Evolutionary conservation across 1,140 invertebrate genomes (phyloP).

Genomic region (Heliconius himera): DNA sequence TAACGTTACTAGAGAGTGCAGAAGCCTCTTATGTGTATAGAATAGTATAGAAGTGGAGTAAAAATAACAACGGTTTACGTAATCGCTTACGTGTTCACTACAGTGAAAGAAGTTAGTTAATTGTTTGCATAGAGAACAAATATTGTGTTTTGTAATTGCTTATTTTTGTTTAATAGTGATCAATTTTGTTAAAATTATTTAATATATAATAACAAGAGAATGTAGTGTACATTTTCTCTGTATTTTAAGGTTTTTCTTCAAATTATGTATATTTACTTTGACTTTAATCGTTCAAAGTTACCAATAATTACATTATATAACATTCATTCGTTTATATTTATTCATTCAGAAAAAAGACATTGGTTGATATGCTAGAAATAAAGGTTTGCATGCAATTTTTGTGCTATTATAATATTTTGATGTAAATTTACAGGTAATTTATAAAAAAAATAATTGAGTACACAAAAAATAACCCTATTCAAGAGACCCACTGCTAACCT

Average conservation of each 20-base stretch:
- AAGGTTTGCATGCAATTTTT: conserved; percentile 34
- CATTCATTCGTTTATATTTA: not conserved
- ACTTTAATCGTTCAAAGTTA: not conserved
- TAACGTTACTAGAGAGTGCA: not conserved
- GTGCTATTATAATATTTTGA: conserved; percentile 31
- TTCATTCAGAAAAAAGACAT: conserved; percentile 21
- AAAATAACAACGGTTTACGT: not conserved
- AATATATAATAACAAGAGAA: not conserved
- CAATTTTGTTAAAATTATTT: not conserved
- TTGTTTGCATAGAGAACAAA: not conserved
- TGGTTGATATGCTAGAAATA: conserved; percentile 34
- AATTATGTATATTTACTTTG: too few species aligned
- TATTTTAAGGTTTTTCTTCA: too few species aligned
- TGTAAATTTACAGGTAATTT: conserved; percentile 66
- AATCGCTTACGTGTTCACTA: not conserved
- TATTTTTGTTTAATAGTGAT: not conserved
- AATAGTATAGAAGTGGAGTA: conserved; percentile 1
- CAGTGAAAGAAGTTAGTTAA: not conserved
- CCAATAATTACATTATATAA: not conserved
- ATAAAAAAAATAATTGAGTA: conserved; percentile 17
- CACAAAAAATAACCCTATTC: conserved; percentile 49
- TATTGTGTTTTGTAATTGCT: not conserved
- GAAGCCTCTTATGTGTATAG: not conserved
- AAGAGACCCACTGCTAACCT: conserved; percentile 66
- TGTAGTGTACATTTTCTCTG: not conserved